Percentiles rank a stretch among this genome's conserved stretches.
Conservation (phyloP, 1,140 invertebrate genomes). For the fruit fly (Drosophila melanogaster) region DNA sequence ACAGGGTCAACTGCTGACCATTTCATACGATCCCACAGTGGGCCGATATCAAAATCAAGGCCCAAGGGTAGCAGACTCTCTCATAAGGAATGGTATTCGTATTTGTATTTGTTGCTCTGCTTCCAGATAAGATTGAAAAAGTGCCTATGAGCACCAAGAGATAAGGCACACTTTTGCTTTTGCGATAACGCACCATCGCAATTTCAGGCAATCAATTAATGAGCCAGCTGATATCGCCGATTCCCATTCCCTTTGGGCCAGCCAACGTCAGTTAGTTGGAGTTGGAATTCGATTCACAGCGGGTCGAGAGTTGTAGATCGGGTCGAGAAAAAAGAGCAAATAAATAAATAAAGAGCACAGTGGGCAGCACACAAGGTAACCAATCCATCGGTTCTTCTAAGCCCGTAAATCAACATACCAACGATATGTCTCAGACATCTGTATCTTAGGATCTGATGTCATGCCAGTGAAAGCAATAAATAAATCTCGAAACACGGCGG, state of each 20-base stretch:
- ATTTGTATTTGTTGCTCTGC: conserved; percentile 23
- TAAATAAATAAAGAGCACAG: conserved; percentile 22
- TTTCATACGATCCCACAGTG: conserved; percentile 11
- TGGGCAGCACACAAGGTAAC: conserved; percentile 36
- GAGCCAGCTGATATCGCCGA: conserved; percentile 62
- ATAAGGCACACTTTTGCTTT: conserved; percentile 68
- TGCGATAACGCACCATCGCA: conserved; percentile 48
- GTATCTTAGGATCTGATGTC: conserved; percentile 64
- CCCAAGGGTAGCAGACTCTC: neutral
- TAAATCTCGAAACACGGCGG: conserved; percentile 20
- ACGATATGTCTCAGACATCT: conserved; percentile 34
- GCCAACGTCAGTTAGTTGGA: conserved; percentile 63
- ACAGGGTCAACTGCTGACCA: conserved; percentile 33
- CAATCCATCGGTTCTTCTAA: conserved; percentile 9
- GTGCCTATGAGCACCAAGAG: conserved; percentile 45
- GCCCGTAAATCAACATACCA: conserved; percentile 59
- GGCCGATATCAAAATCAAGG: conserved; percentile 4
- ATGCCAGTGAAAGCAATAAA: conserved; percentile 29
- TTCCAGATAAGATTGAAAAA: conserved; percentile 46
- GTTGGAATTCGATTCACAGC: conserved; percentile 73
- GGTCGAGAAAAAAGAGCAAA: conserved; percentile 14
- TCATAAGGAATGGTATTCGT: neutral
- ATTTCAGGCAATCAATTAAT: conserved; percentile 79
- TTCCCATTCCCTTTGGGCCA: conserved; percentile 33
- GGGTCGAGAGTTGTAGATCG: conserved; percentile 63